Conservation (phyloP, 2,113 vertebrate genomes). For the Calidris pygmaea region DNA sequence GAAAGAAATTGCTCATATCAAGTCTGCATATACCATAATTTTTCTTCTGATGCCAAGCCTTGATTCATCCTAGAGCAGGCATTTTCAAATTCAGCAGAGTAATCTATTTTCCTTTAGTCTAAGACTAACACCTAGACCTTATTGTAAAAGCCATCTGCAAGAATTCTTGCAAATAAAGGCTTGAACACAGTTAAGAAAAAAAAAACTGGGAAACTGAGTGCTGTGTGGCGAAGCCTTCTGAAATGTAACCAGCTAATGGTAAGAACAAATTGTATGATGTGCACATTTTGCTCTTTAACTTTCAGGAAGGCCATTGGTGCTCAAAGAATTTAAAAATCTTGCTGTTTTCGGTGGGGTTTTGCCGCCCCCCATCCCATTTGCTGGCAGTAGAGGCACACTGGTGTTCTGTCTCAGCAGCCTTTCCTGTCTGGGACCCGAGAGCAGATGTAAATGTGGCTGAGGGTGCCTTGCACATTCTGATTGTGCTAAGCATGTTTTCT, state of each 20-base stretch:
- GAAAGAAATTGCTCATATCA: background rate
- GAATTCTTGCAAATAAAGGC: background rate
- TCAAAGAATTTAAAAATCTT: background rate
- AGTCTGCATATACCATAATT: background rate
- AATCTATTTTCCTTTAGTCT: background rate
- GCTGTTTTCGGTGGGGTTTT: background rate
- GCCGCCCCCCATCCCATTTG: fast-evolving
- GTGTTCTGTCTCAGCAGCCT: background rate
- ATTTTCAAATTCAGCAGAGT: background rate
- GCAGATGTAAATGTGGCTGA: background rate
- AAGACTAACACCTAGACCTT: background rate
- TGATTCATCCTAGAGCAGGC: background rate
- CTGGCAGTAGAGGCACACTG: background rate
- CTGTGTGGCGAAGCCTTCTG: background rate
- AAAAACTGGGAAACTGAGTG: background rate
- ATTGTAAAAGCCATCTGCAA: background rate
- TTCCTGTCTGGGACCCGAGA: background rate
- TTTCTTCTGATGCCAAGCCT: background rate
- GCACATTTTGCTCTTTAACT: background rate
- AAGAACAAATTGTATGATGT: background rate
- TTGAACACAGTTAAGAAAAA: background rate
- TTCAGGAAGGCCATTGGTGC: background rate
- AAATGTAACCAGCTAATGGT: background rate
- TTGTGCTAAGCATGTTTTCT: background rate
- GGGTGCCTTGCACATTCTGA: background rate